Conservation (phyloP, 1,140 invertebrate species). For the Heliconius nattereri region DNA sequence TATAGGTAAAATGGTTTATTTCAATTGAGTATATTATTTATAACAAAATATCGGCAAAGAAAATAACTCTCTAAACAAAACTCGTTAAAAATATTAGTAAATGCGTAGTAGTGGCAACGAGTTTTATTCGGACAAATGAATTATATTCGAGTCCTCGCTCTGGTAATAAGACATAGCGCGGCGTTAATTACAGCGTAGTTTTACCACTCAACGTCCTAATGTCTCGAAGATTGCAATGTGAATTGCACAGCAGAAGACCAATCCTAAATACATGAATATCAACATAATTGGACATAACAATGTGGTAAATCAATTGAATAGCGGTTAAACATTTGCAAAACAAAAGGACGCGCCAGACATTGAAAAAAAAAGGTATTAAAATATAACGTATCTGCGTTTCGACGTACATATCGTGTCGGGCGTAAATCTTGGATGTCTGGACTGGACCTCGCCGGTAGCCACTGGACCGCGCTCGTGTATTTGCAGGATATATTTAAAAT, state of each 20-base stretch:
- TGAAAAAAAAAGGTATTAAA: conserved; percentile 64
- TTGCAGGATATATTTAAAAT: conserved; percentile 69
- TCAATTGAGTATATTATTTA: no score
- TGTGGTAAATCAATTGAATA: conserved; percentile 23
- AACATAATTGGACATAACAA: not conserved
- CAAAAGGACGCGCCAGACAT: conserved; percentile 63
- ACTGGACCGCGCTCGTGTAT: conserved; percentile 62
- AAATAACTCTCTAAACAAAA: no score
- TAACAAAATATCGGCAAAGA: no score
- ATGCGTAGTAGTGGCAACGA: no score
- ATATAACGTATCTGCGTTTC: conserved; percentile 72
- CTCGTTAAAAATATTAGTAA: no score
- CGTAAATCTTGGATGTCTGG: conserved; percentile 76
- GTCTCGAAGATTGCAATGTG: no score
- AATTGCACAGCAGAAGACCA: no score
- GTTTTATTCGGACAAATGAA: no score
- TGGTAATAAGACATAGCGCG: no score
- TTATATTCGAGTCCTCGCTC: no score
- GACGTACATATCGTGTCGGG: conserved; percentile 57
- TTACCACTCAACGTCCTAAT: no score
- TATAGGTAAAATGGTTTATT: not conserved
- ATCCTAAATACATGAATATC: not conserved
- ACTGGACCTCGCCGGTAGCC: conserved; percentile 47
- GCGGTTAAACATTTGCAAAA: conserved; percentile 58
- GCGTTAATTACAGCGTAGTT: no score